phyloP scores from a whole-genome alignment of 2,113 vertebrate genomes.

The Xiphophorus couchianus region DNA sequence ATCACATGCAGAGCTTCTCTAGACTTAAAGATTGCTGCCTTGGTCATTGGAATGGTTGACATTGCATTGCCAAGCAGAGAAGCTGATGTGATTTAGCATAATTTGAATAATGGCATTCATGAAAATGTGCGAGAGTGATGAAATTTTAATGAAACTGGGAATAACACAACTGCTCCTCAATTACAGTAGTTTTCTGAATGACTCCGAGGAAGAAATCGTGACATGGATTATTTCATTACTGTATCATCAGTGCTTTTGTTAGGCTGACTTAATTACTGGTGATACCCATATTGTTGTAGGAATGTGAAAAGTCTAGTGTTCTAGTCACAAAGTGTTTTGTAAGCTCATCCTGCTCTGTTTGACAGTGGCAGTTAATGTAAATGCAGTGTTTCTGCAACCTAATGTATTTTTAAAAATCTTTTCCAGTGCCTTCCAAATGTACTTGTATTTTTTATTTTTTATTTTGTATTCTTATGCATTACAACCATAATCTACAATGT shows the following conservation, averaged over 20 bases:
- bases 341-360: constrained; percentile 31
- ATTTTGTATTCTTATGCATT: too few relatives aligned
- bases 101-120: constrained; percentile 85
- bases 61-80: constrained; percentile 75
- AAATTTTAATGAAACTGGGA: constrained; percentile 79
- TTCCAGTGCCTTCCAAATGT: background rate
- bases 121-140: constrained; percentile 77
- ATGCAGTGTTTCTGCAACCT: constrained; percentile 44
- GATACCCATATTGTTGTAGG: constrained; percentile 51
- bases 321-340: constrained; percentile 9
- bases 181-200: constrained; percentile 61
- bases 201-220: constrained; percentile 48
- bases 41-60: constrained; percentile 72
- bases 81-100: constrained; percentile 82
- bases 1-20: constrained; percentile 58
- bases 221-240: constrained; percentile 68
- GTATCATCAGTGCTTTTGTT: constrained; percentile 64
- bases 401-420: constrained; percentile 4
- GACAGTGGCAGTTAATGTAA: constrained; percentile 22
- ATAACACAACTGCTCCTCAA: constrained; percentile 76
- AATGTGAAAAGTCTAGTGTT: constrained; percentile 12
- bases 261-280: constrained; percentile 53
- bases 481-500: too few relatives aligned
- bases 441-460: too few relatives aligned
- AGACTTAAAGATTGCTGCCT: constrained; percentile 71